Percentiles rank a stretch among this genome's conserved stretches.
Evolutionary conservation across 2,888 invertebrate species (phyloP).

Genomic region (Pogonocherus hispidulus): DNA sequence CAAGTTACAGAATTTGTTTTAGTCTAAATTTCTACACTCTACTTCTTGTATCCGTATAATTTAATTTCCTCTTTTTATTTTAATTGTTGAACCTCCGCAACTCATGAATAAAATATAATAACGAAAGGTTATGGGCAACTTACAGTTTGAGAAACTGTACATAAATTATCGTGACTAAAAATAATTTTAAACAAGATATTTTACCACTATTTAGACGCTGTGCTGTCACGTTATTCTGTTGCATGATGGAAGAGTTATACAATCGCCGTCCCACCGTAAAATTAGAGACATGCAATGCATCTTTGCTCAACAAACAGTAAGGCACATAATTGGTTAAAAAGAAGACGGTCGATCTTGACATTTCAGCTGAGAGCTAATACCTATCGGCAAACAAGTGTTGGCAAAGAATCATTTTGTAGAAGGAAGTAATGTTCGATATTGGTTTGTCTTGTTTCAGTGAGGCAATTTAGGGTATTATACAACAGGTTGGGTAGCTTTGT

Average conservation of each 20-base stretch:
- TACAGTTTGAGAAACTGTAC: neutral
- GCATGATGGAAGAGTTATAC: conserved; percentile 7
- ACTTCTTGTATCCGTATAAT: no score
- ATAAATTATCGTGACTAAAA: neutral
- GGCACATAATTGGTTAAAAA: conserved; percentile 1
- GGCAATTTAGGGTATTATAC: neutral
- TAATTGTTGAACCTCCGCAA: no score
- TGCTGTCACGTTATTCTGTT: neutral
- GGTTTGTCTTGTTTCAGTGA: neutral
- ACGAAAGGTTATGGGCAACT: neutral
- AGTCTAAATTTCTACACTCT: no score
- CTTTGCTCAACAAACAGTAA: neutral
- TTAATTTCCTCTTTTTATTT: no score
- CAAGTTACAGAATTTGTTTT: no score
- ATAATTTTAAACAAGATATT: neutral
- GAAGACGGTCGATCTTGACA: neutral
- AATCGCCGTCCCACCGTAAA: conserved; percentile 8
- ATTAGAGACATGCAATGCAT: conserved; percentile 6
- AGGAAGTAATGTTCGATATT: neutral
- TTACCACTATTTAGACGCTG: neutral
- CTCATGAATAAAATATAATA: no score
- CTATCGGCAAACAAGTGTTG: neutral
- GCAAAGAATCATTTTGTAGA: neutral
- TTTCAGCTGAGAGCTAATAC: neutral
- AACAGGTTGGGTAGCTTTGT: neutral